Evolutionary conservation across 1,140 invertebrate genomes (phyloP), one percentile per base, ranked within the genome.

Genomic region (Plodia interpunctella): DNA sequence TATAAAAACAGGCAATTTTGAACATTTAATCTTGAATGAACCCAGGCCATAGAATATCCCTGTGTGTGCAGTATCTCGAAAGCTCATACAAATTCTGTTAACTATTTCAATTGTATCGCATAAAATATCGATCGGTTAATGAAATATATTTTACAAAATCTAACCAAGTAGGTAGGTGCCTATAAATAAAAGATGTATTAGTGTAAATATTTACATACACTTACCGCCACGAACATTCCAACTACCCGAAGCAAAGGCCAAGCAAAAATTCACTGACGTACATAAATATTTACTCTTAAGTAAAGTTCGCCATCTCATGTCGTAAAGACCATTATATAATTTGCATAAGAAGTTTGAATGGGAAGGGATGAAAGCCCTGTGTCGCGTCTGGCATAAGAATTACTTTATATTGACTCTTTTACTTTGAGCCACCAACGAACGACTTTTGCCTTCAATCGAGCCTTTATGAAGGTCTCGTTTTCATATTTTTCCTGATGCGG

Each of bases 331-430:
- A 81, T 87, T 84, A 82, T 74, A 73, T 80, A 84, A 88, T 88
- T 79, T 86, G 78, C 83, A 88, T 88, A 88, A 88, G 83, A 85
- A 83, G 76, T 85, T 86, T 76, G 72, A 83, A 86, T 80, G 81
- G 77, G 70, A 72, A 72, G 68, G 74, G 81, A 76, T 83, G 81
- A 86, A 83, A 86, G 83, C 83, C 69, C 66, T 25, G 68, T 66
- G 76, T 72, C 76, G 71, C 78, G 78, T 71, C 74, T 81, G 78
- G 84, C 80, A 84, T 86, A 73, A 74, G 77, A 86, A 87, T 87
- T 72, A 74, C 78, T 81, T 78, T 80, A 83, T 80, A 83, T 83
- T 83, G 74, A 81, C 74, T 81, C 70, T 78, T 73, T 76, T 76
- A 79, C 76, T 80, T 70, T 68, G 55, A 19, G 35, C 21, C 51